phyloP scores from a whole-genome alignment of 2,888 invertebrate species.

The Conomelus anceps region DNA sequence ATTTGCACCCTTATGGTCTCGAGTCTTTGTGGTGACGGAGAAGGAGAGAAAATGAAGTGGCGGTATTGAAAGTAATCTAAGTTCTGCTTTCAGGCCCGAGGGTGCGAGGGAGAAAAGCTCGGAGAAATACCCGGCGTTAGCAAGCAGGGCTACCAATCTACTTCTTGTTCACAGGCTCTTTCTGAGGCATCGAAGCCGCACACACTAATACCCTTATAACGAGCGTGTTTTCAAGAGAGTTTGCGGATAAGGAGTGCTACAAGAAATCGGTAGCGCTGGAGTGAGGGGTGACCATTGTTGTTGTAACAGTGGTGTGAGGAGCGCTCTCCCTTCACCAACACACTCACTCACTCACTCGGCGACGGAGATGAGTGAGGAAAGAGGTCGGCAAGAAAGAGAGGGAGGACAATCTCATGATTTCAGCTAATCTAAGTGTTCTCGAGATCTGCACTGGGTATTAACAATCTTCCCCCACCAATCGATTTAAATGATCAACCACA shows the following conservation, averaged over 20 bases:
- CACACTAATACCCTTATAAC: slow-evolving; percentile 25
- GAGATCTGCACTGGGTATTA: slow-evolving; percentile 10
- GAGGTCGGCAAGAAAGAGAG: background rate
- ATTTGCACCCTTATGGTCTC: slow-evolving; percentile 28
- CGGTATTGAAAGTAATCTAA: slow-evolving; percentile 28
- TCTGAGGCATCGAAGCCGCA: background rate
- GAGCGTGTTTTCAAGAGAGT: slow-evolving; percentile 18
- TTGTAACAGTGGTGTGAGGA: background rate
- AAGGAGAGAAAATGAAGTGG: slow-evolving; percentile 27
- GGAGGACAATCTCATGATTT: slow-evolving; percentile 24
- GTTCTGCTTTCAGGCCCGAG: slow-evolving; percentile 22
- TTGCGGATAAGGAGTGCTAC: background rate
- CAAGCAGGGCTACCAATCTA: too few relatives aligned
- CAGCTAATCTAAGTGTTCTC: slow-evolving; percentile 27
- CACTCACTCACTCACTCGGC: background rate
- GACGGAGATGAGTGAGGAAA: background rate
- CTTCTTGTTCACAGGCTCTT: background rate
- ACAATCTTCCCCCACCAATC: background rate
- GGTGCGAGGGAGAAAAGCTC: slow-evolving; percentile 2
- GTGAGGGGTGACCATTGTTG: background rate
- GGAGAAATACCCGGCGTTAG: too few relatives aligned
- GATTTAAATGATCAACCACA: background rate
- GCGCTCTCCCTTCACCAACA: too few relatives aligned
- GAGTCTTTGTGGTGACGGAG: slow-evolving; percentile 24
- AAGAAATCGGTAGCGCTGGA: background rate